phyloP scores from a whole-genome alignment of 2,113 vertebrate species.

The Melierax canorus region DNA sequence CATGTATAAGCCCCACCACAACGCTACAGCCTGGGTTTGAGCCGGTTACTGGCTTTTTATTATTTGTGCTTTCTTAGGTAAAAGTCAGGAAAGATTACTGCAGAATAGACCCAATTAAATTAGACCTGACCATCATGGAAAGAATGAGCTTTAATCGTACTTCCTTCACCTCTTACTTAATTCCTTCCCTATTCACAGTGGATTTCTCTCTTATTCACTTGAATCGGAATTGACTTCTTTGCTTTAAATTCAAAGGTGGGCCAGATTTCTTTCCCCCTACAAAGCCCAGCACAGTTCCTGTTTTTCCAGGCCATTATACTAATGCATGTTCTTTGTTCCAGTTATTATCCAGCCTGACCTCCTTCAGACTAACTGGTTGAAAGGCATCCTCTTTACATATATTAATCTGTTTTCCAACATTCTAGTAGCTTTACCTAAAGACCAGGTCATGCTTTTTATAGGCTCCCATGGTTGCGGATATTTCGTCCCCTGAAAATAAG shows the following conservation, averaged over 20 bases:
- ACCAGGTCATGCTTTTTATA: not conserved
- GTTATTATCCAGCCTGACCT: not conserved
- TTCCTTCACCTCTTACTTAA: conserved; percentile 33
- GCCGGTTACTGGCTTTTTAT: not conserved
- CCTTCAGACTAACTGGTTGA: not conserved
- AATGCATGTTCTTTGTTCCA: not conserved
- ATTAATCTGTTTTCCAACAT: not conserved
- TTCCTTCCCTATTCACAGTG: not conserved
- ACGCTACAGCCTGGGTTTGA: not conserved
- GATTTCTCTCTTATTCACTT: not conserved
- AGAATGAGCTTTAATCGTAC: conserved; percentile 48
- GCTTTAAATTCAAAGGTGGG: not conserved
- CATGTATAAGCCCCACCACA: not conserved
- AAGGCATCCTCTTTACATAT: not conserved
- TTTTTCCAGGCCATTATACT: not conserved
- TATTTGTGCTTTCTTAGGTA: not conserved
- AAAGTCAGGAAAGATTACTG: not conserved
- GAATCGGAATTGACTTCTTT: not conserved
- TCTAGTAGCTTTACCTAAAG: not conserved
- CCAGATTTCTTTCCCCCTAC: not conserved
- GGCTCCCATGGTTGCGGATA: not conserved
- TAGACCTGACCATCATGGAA: not conserved
- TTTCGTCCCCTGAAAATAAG: not conserved
- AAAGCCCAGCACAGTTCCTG: not conserved
- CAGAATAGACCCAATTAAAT: not conserved